A percentile compares a stretch with the other conserved stretches of the same genome.
Conservation (phyloP, 2,113 vertebrate genomes). For the Emydocephalus ijimae region DNA sequence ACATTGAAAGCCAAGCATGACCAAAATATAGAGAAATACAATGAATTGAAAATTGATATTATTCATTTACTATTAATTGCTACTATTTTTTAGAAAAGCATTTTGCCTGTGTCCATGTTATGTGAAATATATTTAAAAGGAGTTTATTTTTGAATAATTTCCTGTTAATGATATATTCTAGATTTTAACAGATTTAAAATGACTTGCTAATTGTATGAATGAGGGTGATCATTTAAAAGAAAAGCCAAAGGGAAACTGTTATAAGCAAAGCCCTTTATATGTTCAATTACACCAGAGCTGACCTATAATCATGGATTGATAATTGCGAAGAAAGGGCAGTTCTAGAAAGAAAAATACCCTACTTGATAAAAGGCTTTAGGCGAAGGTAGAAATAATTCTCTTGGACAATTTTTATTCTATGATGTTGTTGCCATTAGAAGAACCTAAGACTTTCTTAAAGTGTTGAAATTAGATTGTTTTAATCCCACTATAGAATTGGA, state of each 20-base stretch:
- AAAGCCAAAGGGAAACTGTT: slow-evolving; percentile 63
- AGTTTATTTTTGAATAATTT: neutral
- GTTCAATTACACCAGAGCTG: slow-evolving; percentile 56
- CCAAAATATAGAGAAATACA: neutral
- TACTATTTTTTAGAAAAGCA: neutral
- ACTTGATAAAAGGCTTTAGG: slow-evolving; percentile 41
- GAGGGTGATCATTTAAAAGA: slow-evolving; percentile 55
- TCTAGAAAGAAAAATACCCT: slow-evolving; percentile 16
- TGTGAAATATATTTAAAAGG: neutral
- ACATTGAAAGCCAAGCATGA: neutral
- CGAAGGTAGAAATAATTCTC: slow-evolving; percentile 44
- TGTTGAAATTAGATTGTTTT: slow-evolving; percentile 36
- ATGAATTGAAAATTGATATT: neutral
- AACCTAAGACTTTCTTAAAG: slow-evolving; percentile 36
- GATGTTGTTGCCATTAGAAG: slow-evolving; percentile 28
- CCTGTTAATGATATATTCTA: slow-evolving; percentile 40
- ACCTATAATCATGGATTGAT: slow-evolving; percentile 5
- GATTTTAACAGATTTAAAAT: slow-evolving; percentile 57
- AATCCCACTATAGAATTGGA: slow-evolving; percentile 35
- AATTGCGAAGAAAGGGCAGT: slow-evolving; percentile 56
- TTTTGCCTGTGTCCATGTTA: neutral
- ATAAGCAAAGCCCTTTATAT: slow-evolving; percentile 57
- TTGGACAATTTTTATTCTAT: slow-evolving; percentile 24
- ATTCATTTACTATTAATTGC: no score
- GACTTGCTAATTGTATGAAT: slow-evolving; percentile 56